Percentiles rank a stretch among this genome's conserved stretches.
Conservation (phyloP, 2,113 vertebrate species). For the Rhynchopsitta pachyrhyncha region DNA sequence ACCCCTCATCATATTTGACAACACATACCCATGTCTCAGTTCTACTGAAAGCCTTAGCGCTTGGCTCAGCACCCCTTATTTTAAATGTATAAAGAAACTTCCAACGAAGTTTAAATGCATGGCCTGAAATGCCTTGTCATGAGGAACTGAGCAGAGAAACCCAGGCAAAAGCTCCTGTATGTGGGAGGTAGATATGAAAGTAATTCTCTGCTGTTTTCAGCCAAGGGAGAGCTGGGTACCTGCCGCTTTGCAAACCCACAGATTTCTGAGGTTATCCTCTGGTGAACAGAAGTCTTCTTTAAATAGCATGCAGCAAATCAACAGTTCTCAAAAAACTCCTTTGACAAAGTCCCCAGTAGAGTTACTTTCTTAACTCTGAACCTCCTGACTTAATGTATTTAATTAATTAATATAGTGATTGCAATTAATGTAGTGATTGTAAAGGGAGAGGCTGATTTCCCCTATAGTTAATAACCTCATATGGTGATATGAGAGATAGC, state of each 20-base stretch:
- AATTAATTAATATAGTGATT: background rate
- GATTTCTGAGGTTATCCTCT: slow-evolving; percentile 51
- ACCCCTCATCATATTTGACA: background rate
- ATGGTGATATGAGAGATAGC: background rate
- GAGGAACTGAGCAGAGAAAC: slow-evolving; percentile 10
- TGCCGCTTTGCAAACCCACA: slow-evolving; percentile 57
- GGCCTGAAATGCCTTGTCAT: slow-evolving; percentile 16
- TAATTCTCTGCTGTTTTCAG: slow-evolving; percentile 40
- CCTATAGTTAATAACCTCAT: background rate
- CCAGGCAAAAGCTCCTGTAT: background rate
- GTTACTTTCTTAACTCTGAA: background rate
- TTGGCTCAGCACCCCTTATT: background rate
- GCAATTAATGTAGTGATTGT: background rate
- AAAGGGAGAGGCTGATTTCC: background rate
- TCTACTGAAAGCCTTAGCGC: background rate
- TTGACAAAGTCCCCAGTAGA: background rate
- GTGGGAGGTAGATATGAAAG: slow-evolving; percentile 37
- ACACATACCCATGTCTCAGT: background rate
- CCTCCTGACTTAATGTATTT: background rate
- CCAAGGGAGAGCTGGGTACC: slow-evolving; percentile 38
- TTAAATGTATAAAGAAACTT: background rate
- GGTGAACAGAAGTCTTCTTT: slow-evolving; percentile 46
- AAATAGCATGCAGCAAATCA: slow-evolving; percentile 30
- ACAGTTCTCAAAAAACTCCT: slow-evolving; percentile 4
- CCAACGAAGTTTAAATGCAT: background rate